Conservation (phyloP, 2,888 invertebrate genomes). For the Podabrus alpinus region DNA sequence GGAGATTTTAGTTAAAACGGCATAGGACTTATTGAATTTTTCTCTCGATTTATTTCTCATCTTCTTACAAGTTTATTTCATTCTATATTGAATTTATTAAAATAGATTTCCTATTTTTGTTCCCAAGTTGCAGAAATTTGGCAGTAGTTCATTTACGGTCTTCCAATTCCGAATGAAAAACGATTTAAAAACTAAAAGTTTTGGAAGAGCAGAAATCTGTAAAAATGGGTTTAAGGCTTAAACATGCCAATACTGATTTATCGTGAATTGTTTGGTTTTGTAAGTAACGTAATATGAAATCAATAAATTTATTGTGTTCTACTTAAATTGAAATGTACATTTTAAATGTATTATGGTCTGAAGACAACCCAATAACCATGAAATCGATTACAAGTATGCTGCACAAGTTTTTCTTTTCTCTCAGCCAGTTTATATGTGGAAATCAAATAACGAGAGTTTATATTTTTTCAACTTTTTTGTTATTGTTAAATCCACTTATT, state of each 20-base stretch:
- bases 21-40: not conserved
- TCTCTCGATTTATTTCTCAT: not conserved
- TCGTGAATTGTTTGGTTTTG: not conserved
- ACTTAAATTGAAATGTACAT: not conserved
- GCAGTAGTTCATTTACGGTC: not conserved
- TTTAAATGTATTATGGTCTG: not conserved
- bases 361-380: not conserved
- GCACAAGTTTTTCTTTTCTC: not conserved
- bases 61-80: not conserved
- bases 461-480: not conserved
- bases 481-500: not conserved
- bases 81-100: not conserved
- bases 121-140: not conserved
- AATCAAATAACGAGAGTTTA: not conserved
- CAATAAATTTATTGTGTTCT: not conserved
- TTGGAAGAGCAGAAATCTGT: not conserved
- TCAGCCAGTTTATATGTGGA: not conserved
- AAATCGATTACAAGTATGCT: not conserved
- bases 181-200: not conserved
- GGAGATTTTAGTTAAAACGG: not conserved
- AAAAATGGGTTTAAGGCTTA: not conserved
- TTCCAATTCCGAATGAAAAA: not conserved
- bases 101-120: not conserved
- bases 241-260: not conserved
- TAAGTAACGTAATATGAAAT: not conserved